phyloP scores from a whole-genome alignment of 2,797 vertebrate species.

The Sebastes taczanowskii region DNA sequence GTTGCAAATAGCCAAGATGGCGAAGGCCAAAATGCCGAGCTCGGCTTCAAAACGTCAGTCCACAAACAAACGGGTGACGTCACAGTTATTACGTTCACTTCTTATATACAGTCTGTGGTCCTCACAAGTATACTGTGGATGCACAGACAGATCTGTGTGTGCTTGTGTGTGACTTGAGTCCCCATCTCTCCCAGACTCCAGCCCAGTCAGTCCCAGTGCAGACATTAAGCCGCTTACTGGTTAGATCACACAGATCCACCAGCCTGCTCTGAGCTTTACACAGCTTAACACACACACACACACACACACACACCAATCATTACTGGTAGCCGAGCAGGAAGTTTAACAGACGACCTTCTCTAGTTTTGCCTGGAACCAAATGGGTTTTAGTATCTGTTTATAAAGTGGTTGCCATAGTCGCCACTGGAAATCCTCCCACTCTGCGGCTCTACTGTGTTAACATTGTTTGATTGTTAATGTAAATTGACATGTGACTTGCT shows the following conservation, averaged over 20 bases:
- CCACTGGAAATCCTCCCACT: conserved; percentile 16
- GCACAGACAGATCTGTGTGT: not conserved
- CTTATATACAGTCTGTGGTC: not conserved
- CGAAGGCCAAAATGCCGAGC: not conserved
- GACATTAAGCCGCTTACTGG: conserved; percentile 80
- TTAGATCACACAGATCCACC: conserved; percentile 76
- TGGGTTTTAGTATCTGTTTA: conserved; percentile 15
- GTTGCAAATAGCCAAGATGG: not conserved
- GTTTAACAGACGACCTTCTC: conserved; percentile 51
- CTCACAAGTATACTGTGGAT: not conserved
- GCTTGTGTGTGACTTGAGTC: conserved; percentile 7
- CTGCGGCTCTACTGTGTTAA: conserved; percentile 1
- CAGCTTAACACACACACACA: conserved; percentile 54
- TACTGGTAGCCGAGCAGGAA: conserved; percentile 32
- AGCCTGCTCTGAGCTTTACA: conserved; percentile 64
- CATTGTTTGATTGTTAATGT: conserved; percentile 13
- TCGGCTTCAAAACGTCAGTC: not conserved
- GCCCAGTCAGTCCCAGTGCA: conserved; percentile 61
- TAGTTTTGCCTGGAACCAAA: conserved; percentile 41
- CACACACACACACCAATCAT: conserved; percentile 2
- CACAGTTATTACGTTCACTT: not conserved
- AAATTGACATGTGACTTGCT: not conserved
- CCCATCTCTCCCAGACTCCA: conserved; percentile 45
- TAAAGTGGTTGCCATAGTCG: not conserved
- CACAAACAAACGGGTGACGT: not conserved